Evolutionary conservation across 2,797 vertebrate genomes (phyloP).

Genomic region (Coccyzus lansbergi): DNA sequence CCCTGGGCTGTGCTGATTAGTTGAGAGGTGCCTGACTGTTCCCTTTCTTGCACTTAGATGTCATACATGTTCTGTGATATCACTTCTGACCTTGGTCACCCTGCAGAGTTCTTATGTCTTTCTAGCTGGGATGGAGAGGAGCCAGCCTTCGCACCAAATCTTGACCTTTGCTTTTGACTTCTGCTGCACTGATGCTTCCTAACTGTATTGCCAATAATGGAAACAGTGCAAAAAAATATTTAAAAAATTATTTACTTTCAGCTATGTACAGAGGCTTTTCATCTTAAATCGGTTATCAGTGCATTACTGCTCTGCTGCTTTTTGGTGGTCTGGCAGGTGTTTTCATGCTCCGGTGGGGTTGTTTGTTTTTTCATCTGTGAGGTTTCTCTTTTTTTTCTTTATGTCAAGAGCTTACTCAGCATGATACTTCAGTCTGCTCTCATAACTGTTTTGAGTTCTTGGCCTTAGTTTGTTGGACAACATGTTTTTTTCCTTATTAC

Average conservation of each 20-base stretch:
- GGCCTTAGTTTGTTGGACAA: background rate
- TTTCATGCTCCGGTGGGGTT: background rate
- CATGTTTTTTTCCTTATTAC: background rate
- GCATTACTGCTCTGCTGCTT: background rate
- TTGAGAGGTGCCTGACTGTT: background rate
- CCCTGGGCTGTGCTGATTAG: background rate
- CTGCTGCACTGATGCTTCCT: background rate
- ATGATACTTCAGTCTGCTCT: background rate
- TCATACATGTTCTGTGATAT: background rate
- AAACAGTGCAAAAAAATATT: too few species aligned
- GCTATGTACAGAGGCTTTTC: background rate
- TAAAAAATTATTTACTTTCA: background rate
- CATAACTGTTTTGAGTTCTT: background rate
- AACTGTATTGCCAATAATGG: background rate
- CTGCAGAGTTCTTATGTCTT: background rate
- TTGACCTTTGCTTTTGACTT: background rate
- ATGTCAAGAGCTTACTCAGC: background rate
- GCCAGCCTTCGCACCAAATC: background rate
- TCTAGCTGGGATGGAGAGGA: background rate
- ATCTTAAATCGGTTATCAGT: rapidly evolving
- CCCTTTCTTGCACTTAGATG: background rate
- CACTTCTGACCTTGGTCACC: background rate
- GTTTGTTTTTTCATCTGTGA: background rate
- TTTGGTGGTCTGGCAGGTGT: background rate
- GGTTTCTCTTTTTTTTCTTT: background rate